Evolutionary conservation across 2,888 invertebrate genomes (phyloP), one percentile per base, ranked within the genome.

Genomic region (Rhodophaea formosa): DNA sequence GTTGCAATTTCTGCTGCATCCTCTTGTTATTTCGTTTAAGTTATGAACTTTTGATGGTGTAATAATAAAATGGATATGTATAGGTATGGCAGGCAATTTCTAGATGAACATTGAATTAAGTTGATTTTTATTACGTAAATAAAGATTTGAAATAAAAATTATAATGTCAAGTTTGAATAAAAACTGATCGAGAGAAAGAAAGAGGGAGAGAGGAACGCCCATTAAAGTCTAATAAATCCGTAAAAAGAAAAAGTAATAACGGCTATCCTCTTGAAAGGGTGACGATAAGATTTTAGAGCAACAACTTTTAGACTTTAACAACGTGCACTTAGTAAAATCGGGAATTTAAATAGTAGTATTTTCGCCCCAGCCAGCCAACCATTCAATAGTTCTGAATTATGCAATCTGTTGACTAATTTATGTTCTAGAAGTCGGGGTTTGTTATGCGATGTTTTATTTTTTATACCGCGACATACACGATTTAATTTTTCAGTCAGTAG

Each of bases 1-100:
- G 49, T 32, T 49, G 14, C 15, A 49, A 49, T 49, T 32, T 49
- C 49, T 16, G 32, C 32, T 32, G 49, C 15, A 49, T 14, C 30
- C 14, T 30, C 15, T 32, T 49, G 5, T 49, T 46, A 12, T 46
- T 23, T 23, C 5, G 23, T 23, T 23, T 5, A 23, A 23, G 23
- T 23, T 23, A 23, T 23, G 23, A 23, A 23, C 23, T 23, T 23
- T 3, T 23, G 23, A 23, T 23, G 2, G 23, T 23, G 23, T 23
- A 23, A 23, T 23, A 23, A 23, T 5, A 23, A 23, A 23, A 23
- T 23, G 23, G 23, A 23, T 23, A 23, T 5, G 23, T 23, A 23
- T 3, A 23, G 23, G 5, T 23, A 5, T 5, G 23, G 23, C 23
- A 23, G 5, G 23, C 3, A 23, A 23, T 23, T 23, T 23, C 23